Base-by-base conservation (phyloP, 2,888 invertebrate genomes). In the Odontocolon sp. region DNA sequence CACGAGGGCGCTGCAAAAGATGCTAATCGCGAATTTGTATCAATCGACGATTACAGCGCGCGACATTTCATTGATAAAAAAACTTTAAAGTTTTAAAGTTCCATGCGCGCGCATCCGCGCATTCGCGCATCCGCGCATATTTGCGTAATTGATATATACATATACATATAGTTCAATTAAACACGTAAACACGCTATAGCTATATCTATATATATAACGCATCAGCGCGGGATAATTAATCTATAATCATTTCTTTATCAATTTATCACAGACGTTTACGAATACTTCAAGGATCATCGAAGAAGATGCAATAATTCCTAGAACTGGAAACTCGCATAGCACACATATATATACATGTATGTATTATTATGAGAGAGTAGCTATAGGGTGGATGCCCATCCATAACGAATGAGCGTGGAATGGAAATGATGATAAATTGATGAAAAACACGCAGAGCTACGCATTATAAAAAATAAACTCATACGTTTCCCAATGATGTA, bases 381-480 rank as follows among this genome's bases (percentile, higher is more conserved):
- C 28, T n/a, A n/a, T n/a, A n/a, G n/a, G n/a, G n/a, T n/a, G n/a
- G n/a, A n/a, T n/a, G n/a, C 42, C 38, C 23, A 52, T n/a, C 26
- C 67, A 11, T 56, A 31, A 42, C 67, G 54, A 67, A 67, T 67
- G 18, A 36, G 38, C 28, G 40, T 23, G 45, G 14, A 21, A 40
- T 52, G 52, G 36, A 52, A 64, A 64, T 52, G 52, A 73, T 73
- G 66, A 67, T 59, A 42, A 73, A 67, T 73, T 67, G 52, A 61
- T 45, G 59, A 26, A 59, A 67, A 67, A 42, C 23, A 50, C 36
- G 40, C 52, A 52, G 31, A 5, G 6, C 1, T 11, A 11, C 11
- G 28, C 26, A 14, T 6, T 6, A 18, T 18, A 9, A 54, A 3
- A 33, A 14, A 26, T 31, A 54, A 18, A 54, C 31, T 9, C 26